These are phyloP conservation scores for Peromyscus attwateri DNA, from an alignment of 2,797 vertebrate species.

Conservation along the genomic window DNA sequence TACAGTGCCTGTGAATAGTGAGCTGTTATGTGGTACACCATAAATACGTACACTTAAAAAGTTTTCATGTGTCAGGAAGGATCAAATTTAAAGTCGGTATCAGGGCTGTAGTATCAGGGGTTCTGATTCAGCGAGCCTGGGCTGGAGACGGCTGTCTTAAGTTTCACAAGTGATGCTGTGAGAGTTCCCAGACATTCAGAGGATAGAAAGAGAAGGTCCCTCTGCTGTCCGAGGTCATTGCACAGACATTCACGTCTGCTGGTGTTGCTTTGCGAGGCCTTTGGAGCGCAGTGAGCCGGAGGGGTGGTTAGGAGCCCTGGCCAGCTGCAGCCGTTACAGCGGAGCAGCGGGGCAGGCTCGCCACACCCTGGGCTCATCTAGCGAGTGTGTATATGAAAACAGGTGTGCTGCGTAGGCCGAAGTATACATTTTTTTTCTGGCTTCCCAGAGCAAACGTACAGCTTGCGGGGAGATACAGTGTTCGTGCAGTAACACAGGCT, in stretches of 20 bases:
- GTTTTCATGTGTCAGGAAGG: background rate
- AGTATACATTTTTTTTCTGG: background rate
- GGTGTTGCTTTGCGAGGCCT: background rate
- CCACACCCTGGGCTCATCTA: background rate
- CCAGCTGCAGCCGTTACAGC: background rate
- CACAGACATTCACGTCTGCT: background rate
- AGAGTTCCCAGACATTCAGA: background rate
- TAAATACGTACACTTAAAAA: background rate
- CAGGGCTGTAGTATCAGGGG: too few species aligned
- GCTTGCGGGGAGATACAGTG: background rate
- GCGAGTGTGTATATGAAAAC: background rate
- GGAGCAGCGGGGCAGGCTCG: background rate
- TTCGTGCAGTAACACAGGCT: background rate
- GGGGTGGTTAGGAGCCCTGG: background rate
- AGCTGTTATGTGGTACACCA: background rate
- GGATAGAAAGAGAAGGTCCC: background rate
- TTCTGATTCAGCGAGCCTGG: background rate
- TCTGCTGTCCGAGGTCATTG: background rate
- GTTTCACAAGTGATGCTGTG: background rate
- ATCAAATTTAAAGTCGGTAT: background rate
- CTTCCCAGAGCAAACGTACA: background rate
- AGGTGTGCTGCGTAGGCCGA: background rate
- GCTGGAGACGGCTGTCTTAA: background rate
- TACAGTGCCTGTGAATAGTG: background rate
- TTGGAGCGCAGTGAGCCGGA: background rate